These are phyloP conservation scores for Drosophila bifasciata DNA, from an alignment of 1,140 invertebrate species.

Conservation along the genomic window DNA sequence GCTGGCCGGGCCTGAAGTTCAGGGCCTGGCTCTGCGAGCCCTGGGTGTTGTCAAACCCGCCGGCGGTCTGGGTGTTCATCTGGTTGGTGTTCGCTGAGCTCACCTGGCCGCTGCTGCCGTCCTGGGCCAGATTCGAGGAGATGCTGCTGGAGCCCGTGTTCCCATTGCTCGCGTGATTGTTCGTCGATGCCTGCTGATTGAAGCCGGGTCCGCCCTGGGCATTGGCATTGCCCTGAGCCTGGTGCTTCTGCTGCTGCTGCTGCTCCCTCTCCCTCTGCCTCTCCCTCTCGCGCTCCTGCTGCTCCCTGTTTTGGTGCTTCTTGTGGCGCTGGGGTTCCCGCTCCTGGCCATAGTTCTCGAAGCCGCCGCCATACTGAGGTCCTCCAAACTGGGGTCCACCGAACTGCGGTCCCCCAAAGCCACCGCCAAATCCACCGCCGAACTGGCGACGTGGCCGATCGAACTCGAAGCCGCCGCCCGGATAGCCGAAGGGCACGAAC, in stretches of 20 bases:
- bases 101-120: slow-evolving; percentile 78
- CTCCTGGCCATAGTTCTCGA: slow-evolving; percentile 1
- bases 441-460: slow-evolving; percentile 59
- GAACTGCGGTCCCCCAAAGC: slow-evolving; percentile 30
- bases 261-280: slow-evolving; percentile 14
- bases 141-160: slow-evolving; percentile 73
- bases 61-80: slow-evolving; percentile 37
- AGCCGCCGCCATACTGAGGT: slow-evolving; percentile 22
- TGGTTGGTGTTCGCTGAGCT: slow-evolving; percentile 72
- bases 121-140: slow-evolving; percentile 71
- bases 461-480: slow-evolving; percentile 38
- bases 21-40: slow-evolving; percentile 74
- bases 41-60: slow-evolving; percentile 45
- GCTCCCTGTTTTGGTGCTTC: slow-evolving; percentile 17
- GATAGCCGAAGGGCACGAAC: slow-evolving; percentile 68
- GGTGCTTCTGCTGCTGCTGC: slow-evolving; percentile 38
- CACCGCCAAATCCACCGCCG: slow-evolving; percentile 39
- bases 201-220: slow-evolving; percentile 65
- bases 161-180: slow-evolving; percentile 62
- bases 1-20: slow-evolving; percentile 61
- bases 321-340: slow-evolving; percentile 23
- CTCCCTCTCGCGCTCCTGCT: slow-evolving; percentile 37
- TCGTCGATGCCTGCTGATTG: slow-evolving; percentile 79
- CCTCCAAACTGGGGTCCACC: slow-evolving; percentile 11
- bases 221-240: slow-evolving; percentile 57